Evolutionary conservation across 2,113 vertebrate species (phyloP), one percentile per base, ranked within the genome.

Genomic region (Pygoscelis adeliae): DNA sequence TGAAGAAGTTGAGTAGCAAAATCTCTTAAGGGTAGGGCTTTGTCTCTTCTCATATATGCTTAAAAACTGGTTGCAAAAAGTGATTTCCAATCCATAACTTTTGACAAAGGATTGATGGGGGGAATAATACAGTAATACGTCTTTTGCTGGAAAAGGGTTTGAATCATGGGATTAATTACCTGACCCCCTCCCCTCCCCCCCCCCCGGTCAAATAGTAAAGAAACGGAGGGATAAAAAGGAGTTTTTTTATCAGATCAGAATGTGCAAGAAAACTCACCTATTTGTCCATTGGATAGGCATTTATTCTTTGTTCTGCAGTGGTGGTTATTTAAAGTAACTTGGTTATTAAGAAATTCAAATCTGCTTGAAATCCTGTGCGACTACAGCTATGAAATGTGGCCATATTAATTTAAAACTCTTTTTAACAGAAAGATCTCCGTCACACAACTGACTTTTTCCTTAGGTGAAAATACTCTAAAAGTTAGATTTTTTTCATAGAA

Each of bases 201-300:
- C 6, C 7, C 10, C 5, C 2, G 0, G 3, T 63, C 42, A 71
- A 79, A 49, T 13, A 42, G 5, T 53, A 90, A 90, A 47, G 25
- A 83, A 77, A 44, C n/a, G 2, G 42, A 50, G 52, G 47, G 10
- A 34, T 50, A 29, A 56, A 30, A 40, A 65, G 5, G 19, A 78
- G 1, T 8, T 4, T 4, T 40, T 76, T 52, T 50, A 8, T 71
- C 13, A 19, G 10, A 12, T 40, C 7, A 32, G 26, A 23, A 34
- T 1, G 1, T 21, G 5, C 65, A n/a, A 56, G 32, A 73, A 83
- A 61, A 2, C 1, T 1, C 4, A 4, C 1, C 0, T 36, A 13
- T 61, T 82, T 72, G 27, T 79, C 15, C 52, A 1, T 32, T 47
- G 30, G 6, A 9, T 72, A 34, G 9, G 2, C 2, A 7, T 42